Conservation (phyloP, 2,888 invertebrate genomes). For the Cheilosia grossa region DNA sequence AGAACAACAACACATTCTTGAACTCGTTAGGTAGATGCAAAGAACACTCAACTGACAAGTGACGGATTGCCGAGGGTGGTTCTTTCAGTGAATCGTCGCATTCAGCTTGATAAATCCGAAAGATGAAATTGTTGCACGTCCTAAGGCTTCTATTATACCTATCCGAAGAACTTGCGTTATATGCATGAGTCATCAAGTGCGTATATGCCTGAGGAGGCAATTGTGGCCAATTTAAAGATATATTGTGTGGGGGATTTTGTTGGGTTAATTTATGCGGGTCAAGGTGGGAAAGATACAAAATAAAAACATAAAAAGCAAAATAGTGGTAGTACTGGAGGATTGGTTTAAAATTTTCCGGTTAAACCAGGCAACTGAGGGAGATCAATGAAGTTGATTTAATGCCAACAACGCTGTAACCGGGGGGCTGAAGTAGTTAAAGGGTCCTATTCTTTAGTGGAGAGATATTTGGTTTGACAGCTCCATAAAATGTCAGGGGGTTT, state of each 20-base stretch:
- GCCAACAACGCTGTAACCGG: neutral
- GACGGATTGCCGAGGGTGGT: constrained; percentile 22
- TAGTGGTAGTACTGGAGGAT: neutral
- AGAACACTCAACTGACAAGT: constrained; percentile 3
- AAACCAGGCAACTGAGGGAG: constrained; percentile 14
- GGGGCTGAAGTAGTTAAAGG: neutral
- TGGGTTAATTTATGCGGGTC: constrained; percentile 63
- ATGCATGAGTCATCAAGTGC: constrained; percentile 52
- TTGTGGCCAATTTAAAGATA: constrained; percentile 32
- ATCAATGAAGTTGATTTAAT: constrained; percentile 27
- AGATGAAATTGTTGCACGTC: constrained; percentile 45
- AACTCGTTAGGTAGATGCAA: constrained; percentile 18
- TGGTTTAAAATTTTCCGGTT: constrained; percentile 21
- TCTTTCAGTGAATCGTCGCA: constrained; percentile 32
- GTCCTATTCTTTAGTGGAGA: neutral
- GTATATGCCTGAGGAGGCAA: constrained; percentile 26
- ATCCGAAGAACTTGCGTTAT: neutral
- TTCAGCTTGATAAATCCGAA: constrained; percentile 33
- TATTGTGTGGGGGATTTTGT: constrained; percentile 34
- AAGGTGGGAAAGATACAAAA: constrained; percentile 37
- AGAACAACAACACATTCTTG: neutral
- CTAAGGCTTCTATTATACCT: constrained; percentile 19
- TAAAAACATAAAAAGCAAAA: neutral
- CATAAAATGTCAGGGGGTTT: too few relatives aligned
- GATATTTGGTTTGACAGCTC: too few relatives aligned